Evolutionary conservation across 1,140 invertebrate species (phyloP).

Genomic region (Listronotus bonariensis): DNA sequence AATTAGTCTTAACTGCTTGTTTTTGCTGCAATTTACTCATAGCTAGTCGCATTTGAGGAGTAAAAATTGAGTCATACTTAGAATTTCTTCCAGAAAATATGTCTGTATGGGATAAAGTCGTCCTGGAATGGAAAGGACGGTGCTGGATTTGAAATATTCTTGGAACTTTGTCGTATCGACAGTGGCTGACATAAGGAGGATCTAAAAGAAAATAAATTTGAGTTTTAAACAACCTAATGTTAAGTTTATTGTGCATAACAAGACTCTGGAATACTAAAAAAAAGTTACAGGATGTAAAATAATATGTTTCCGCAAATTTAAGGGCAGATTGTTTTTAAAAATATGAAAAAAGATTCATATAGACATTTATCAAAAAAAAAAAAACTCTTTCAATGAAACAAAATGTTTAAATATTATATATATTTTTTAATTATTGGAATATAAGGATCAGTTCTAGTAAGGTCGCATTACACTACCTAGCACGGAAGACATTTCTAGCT

Average conservation of each 20-base stretch:
- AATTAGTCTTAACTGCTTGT: background rate
- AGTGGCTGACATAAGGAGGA: conserved; percentile 96
- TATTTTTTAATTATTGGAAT: too few relatives aligned
- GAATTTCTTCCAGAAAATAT: conserved; percentile 82
- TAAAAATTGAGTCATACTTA: conserved; percentile 71
- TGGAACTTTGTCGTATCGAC: conserved; percentile 79
- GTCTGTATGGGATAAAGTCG: conserved; percentile 77
- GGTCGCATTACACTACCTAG: too few relatives aligned
- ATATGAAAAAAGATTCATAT: too few relatives aligned
- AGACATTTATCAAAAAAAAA: too few relatives aligned
- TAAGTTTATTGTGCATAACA: background rate
- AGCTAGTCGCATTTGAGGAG: conserved; percentile 46
- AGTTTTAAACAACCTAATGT: too few relatives aligned
- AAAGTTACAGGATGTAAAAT: too few relatives aligned
- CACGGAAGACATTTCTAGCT: too few relatives aligned
- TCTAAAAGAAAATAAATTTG: conserved; percentile 15
- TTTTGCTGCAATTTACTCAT: conserved; percentile 58
- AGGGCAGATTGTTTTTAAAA: too few relatives aligned
- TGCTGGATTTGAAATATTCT: conserved; percentile 75
- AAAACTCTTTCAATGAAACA: too few relatives aligned
- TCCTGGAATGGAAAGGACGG: conserved; percentile 81
- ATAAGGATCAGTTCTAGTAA: too few relatives aligned
- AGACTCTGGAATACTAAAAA: background rate
- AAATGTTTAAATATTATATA: too few relatives aligned
- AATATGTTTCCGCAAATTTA: too few relatives aligned